Conservation (phyloP, 2,888 invertebrate species). For the Keiferia lycopersicella region DNA sequence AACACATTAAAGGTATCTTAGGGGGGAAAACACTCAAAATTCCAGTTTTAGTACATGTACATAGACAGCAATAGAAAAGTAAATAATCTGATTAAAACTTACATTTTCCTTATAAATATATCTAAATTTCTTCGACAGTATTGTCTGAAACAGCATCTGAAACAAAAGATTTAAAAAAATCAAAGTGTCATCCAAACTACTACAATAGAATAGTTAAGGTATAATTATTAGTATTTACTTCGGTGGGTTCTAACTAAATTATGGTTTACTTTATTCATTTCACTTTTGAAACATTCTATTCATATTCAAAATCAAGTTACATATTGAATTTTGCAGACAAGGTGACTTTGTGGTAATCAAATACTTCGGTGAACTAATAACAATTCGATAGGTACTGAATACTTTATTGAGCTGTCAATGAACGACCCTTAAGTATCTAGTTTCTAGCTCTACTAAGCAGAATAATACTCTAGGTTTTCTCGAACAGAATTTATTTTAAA, state of each 20-base stretch:
- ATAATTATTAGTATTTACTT: background rate
- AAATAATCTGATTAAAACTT: conserved; percentile 44
- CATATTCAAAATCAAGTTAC: background rate
- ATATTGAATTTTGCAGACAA: conserved; percentile 1
- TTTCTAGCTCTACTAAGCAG: no score
- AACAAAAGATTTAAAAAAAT: no score
- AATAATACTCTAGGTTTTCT: no score
- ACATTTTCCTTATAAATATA: conserved; percentile 71
- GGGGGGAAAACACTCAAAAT: conserved; percentile 5
- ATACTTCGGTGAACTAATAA: background rate
- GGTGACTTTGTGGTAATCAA: background rate
- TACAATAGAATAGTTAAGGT: conserved; percentile 10
- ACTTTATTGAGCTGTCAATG: background rate
- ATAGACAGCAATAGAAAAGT: no score
- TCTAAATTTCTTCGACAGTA: conserved; percentile 55
- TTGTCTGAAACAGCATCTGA: conserved; percentile 71
- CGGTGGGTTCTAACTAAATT: background rate
- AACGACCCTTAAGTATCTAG: background rate
- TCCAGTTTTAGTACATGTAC: background rate
- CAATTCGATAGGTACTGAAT: background rate
- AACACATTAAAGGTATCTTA: background rate
- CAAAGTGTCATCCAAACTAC: no score
- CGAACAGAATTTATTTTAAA: no score
- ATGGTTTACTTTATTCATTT: no score
- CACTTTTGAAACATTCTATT: background rate